phyloP scores from a whole-genome alignment of 1,140 invertebrate species.

The Scaptomyza graminum region DNA sequence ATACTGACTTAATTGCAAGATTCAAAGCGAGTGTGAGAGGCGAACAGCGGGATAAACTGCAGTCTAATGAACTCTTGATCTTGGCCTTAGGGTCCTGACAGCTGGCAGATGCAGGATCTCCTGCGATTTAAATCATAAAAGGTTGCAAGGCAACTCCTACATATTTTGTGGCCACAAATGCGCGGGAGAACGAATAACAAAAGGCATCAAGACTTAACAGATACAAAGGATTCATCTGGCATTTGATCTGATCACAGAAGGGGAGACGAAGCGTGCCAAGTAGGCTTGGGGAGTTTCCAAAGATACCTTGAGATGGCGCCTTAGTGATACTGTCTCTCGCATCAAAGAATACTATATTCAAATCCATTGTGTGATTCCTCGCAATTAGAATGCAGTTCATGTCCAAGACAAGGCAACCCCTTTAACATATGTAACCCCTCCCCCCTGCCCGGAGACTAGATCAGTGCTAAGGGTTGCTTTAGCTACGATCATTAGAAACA shows the following conservation, averaged over 20 bases:
- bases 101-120: slow-evolving; percentile 41
- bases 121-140: slow-evolving; percentile 57
- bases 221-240: slow-evolving; percentile 52
- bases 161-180: slow-evolving; percentile 60
- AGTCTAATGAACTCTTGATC: slow-evolving; percentile 29
- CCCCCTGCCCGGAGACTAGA: slow-evolving; percentile 1
- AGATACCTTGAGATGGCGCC: slow-evolving; percentile 54
- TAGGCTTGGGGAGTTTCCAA: not conserved
- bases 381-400: slow-evolving; percentile 70
- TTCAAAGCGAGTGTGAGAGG: not conserved
- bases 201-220: slow-evolving; percentile 30
- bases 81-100: slow-evolving; percentile 24
- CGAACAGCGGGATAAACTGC: not conserved
- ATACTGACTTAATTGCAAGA: slow-evolving; percentile 46
- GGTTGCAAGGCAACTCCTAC: slow-evolving; percentile 1
- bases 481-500: slow-evolving; percentile 49
- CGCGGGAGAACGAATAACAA: slow-evolving; percentile 44
- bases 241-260: slow-evolving; percentile 27
- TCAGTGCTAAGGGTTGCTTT: slow-evolving; percentile 19
- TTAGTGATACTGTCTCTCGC: slow-evolving; percentile 1
- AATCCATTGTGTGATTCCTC: slow-evolving; percentile 47
- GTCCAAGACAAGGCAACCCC: slow-evolving; percentile 26
- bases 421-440: slow-evolving; percentile 19
- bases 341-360: slow-evolving; percentile 27
- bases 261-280: slow-evolving; percentile 8